A percentile compares a stretch with the other conserved stretches of the same genome.
Conservation (phyloP, 2,888 invertebrate genomes). For the Pristionchus japonicus region DNA sequence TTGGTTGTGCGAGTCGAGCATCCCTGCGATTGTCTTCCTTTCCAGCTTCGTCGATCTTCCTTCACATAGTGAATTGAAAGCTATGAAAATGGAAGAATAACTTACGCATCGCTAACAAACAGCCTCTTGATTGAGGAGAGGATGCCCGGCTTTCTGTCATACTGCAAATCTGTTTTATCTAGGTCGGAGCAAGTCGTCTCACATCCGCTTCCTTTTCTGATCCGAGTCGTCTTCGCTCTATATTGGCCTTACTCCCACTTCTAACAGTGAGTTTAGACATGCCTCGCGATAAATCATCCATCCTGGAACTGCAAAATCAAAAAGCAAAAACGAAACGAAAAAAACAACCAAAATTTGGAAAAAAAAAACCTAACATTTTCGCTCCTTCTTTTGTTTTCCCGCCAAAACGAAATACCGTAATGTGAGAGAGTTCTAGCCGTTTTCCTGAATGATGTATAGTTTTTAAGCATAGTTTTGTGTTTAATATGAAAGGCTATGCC, state of each 20-base stretch:
- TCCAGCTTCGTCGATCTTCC: background rate
- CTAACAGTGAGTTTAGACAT: background rate
- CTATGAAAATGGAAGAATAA: background rate
- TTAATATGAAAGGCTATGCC: too few species aligned
- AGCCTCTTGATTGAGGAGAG: background rate
- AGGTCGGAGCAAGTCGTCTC: too few species aligned
- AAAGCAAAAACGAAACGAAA: background rate
- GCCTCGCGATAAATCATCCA: constrained; percentile 10
- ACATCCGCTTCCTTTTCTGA: background rate
- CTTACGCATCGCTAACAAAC: constrained; percentile 12
- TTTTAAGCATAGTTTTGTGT: too few species aligned
- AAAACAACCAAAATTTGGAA: background rate
- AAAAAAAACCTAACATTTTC: background rate
- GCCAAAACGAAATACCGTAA: background rate
- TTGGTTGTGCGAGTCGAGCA: background rate
- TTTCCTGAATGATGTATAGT: too few species aligned
- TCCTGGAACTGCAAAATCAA: background rate
- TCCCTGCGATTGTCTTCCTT: background rate
- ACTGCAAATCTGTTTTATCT: background rate
- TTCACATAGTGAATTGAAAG: background rate
- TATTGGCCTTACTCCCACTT: constrained; percentile 19
- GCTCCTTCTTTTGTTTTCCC: background rate
- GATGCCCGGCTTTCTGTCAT: background rate
- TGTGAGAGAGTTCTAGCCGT: too few species aligned
- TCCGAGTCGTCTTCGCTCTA: background rate